These are phyloP conservation scores for Protomyctophum bolini DNA, from an alignment of 2,113 vertebrate species.

Conservation along the genomic window DNA sequence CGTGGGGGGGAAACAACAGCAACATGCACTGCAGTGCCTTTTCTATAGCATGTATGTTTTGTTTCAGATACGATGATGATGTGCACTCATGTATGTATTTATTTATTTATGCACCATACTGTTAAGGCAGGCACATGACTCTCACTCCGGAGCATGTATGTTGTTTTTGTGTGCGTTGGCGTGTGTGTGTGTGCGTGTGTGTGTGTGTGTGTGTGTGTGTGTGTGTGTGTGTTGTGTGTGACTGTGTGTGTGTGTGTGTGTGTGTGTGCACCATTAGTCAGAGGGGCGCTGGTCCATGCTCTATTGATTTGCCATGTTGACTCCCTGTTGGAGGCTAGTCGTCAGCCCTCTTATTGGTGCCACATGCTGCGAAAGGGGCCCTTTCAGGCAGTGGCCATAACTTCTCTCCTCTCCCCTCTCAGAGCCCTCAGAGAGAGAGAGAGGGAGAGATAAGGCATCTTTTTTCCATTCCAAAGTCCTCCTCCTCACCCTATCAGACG, in stretches of 20 bases:
- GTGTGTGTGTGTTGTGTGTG: background rate
- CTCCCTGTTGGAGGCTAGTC: constrained; percentile 49
- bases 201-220: background rate
- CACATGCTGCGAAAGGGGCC: constrained; percentile 59
- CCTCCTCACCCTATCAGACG: constrained; percentile 9
- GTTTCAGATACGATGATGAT: background rate
- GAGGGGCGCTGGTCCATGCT: constrained; percentile 28
- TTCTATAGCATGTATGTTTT: no score
- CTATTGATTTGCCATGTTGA: constrained; percentile 47
- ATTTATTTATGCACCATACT: constrained; percentile 19
- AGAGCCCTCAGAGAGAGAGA: background rate
- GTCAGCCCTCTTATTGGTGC: constrained; percentile 59
- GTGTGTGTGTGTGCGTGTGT: background rate
- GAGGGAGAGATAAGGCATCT: constrained; percentile 13
- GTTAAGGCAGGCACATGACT: constrained; percentile 17
- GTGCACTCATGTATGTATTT: background rate
- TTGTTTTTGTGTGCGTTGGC: background rate
- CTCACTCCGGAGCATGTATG: background rate
- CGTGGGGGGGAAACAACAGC: no score
- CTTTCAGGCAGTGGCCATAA: constrained; percentile 35
- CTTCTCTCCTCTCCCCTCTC: constrained; percentile 30
- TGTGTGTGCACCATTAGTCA: constrained; percentile 36
- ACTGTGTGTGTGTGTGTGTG: constrained; percentile 31
- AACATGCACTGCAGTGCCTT: no score
- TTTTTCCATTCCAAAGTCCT: constrained; percentile 7